Evolutionary conservation across 2,797 vertebrate species (phyloP).

Genomic region (Poecilia gillii): DNA sequence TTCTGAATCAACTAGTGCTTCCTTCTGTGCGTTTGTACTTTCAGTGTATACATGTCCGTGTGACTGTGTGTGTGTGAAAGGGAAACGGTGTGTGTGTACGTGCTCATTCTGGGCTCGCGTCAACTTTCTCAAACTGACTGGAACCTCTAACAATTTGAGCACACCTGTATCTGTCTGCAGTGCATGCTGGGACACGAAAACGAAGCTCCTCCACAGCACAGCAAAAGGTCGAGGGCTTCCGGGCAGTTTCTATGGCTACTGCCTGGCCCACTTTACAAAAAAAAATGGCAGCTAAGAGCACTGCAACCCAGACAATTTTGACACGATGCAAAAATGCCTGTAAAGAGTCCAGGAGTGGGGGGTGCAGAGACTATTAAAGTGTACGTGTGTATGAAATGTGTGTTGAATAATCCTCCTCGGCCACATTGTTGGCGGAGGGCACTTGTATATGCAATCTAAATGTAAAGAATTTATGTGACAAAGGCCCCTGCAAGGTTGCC

Average conservation of each 20-base stretch:
- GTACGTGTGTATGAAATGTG: constrained; percentile 17
- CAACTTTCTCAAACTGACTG: constrained; percentile 36
- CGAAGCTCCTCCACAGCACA: constrained; percentile 63
- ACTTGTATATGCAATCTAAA: constrained; percentile 81
- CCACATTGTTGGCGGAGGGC: constrained; percentile 56
- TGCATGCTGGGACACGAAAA: constrained; percentile 76
- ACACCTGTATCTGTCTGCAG: constrained; percentile 69
- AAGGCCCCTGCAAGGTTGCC: constrained; percentile 66
- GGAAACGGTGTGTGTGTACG: neutral
- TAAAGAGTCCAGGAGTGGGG: constrained; percentile 44
- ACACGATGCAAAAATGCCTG: constrained; percentile 72
- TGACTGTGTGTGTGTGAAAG: constrained; percentile 19
- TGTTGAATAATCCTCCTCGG: constrained; percentile 58
- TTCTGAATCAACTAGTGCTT: constrained; percentile 82
- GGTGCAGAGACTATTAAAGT: constrained; percentile 50
- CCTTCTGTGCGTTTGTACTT: constrained; percentile 70
- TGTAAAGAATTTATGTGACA: constrained; percentile 67
- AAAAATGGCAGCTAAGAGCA: constrained; percentile 77
- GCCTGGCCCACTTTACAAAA: constrained; percentile 64
- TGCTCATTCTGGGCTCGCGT: constrained; percentile 35
- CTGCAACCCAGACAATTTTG: constrained; percentile 64
- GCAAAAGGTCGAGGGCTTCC: constrained; percentile 56
- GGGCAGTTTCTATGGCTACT: constrained; percentile 46
- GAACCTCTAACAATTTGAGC: constrained; percentile 61
- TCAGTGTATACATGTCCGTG: constrained; percentile 50